A percentile compares a stretch with the other conserved stretches of the same genome.
Evolutionary conservation across 2,113 vertebrate species (phyloP).

Genomic region (Myodes glareolus): DNA sequence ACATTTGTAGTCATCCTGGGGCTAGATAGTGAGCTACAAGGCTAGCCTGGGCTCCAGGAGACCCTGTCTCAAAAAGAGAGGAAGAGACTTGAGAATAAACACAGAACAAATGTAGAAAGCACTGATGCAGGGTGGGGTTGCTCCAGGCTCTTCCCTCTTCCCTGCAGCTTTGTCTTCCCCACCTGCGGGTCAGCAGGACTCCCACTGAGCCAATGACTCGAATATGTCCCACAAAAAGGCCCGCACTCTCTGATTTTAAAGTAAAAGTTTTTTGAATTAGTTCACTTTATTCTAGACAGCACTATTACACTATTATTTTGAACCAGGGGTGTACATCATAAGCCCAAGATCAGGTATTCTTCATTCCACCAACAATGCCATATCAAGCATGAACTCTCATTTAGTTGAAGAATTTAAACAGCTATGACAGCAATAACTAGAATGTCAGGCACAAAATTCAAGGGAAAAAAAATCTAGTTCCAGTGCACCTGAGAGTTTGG

Average conservation of each 20-base stretch:
- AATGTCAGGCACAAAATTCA: background rate
- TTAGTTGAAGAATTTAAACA: background rate
- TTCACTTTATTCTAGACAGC: slow-evolving; percentile 3
- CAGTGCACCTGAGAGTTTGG: background rate
- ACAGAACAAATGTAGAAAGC: slow-evolving; percentile 52
- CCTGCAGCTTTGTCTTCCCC: background rate
- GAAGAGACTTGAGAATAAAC: background rate
- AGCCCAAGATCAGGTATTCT: slow-evolving; percentile 26
- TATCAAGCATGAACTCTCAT: slow-evolving; percentile 25
- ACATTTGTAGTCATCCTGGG: background rate
- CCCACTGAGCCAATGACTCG: background rate
- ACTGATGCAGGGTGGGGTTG: background rate
- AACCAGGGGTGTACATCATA: slow-evolving; percentile 44
- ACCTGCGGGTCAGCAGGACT: background rate
- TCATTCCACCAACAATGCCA: slow-evolving; percentile 49
- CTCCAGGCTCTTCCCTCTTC: slow-evolving; percentile 32
- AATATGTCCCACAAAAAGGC: background rate
- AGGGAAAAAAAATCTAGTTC: background rate
- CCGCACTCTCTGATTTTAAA: background rate
- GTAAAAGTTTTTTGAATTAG: slow-evolving; percentile 22
- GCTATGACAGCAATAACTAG: background rate
- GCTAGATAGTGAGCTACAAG: background rate
- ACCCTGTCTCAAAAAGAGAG: background rate
- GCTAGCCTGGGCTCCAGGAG: background rate
- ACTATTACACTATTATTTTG: slow-evolving; percentile 36